Base-by-base conservation (phyloP, 1,140 invertebrate genomes). In the Drosophila pallidifrons region DNA sequence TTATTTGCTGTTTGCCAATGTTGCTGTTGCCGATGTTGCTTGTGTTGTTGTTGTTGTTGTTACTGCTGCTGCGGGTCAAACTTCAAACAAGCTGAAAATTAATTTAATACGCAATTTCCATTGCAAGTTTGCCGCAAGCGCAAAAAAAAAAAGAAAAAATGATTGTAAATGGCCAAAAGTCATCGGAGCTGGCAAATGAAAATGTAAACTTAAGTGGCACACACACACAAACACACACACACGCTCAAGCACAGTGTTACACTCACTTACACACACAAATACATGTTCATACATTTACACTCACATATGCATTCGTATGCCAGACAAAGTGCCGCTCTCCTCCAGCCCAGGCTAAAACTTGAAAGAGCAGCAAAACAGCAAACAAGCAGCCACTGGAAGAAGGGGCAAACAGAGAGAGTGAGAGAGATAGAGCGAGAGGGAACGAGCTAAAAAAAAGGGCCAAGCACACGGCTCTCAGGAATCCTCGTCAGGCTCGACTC, bases 61-160 rank as follows among this genome's bases (percentile, higher is more conserved):
- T 75, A 61, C 46, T 45, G 41, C 30, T 61, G 46, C 30, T 68
- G 74, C 41, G 73, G 80, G 86, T 86, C 85, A 81, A 79, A 85
- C 85, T 83, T 89, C 81, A 88, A 88, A 85, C 81, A 89, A 89
- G 81, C 77, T 88, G 75, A 85, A 88, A 88, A 88, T 88, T 88
- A 88, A 88, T 88, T 88, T 88, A 89, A 89, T 89, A 75, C 78
- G 81, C 86, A 72, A 74, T 88, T 88, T 89, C 68, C 74, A 78
- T 77, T 77, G 69, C 75, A 67, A 72, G 61, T 60, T 64, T 67
- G 51, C 68, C 69, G 70, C 66, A 51, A 66, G 57, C 57, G 7
- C 47, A 45, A 52, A 65, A 43, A 51, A 43, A 51, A 46, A 55
- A 51, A 16, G 47, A 68, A 73, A 88, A 86, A 88, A 83, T 89